A percentile compares a stretch with the other conserved stretches of the same genome.
Evolutionary conservation across 2,888 invertebrate species (phyloP).

Genomic region (Adineta ricciae): DNA sequence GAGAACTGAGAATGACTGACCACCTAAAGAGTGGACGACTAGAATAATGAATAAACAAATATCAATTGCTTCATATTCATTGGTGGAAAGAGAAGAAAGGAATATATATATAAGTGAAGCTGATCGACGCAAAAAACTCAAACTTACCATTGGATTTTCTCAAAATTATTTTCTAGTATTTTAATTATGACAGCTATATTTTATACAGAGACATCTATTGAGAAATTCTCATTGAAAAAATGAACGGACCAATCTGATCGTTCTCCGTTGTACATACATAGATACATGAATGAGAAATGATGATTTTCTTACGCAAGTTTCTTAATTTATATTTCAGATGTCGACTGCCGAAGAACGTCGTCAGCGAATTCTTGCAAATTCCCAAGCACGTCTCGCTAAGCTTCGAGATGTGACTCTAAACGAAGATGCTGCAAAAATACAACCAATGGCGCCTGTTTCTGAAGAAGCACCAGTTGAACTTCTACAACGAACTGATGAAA

Average conservation of each 20-base stretch:
- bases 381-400: not conserved
- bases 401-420: not conserved
- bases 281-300: too few species aligned
- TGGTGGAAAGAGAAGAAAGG: not conserved
- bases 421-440: not conserved
- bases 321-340: not conserved
- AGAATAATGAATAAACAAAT: constrained; percentile 5
- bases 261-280: too few species aligned
- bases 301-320: too few species aligned
- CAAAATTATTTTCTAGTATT: not conserved
- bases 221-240: not conserved
- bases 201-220: not conserved
- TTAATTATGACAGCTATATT: not conserved
- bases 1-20: not conserved
- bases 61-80: not conserved
- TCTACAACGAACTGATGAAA: not conserved
- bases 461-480: not conserved
- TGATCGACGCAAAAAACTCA: not conserved
- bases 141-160: not conserved
- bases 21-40: not conserved
- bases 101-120: not conserved
- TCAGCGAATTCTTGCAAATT: not conserved
- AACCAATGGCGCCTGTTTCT: not conserved
- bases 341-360: not conserved
- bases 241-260: not conserved